Evolutionary conservation across 2,113 vertebrate genomes (phyloP).

Genomic region (Cnemophilus loriae): DNA sequence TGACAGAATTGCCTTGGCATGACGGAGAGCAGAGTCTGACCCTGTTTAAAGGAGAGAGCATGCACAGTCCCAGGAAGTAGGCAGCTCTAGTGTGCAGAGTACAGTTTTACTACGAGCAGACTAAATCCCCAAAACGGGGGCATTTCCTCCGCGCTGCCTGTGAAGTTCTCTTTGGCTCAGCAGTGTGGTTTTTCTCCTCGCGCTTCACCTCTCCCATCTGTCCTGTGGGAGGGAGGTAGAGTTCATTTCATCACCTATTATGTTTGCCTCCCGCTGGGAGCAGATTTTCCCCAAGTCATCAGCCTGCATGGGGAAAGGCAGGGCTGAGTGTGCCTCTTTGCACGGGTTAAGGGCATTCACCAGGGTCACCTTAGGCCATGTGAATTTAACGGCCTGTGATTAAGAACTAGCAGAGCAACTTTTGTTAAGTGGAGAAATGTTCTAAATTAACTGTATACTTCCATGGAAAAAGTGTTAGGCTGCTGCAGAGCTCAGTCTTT

Average conservation of each 20-base stretch:
- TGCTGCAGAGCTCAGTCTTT: background rate
- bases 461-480: background rate
- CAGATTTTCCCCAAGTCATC: slow-evolving; percentile 32
- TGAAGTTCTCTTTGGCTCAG: background rate
- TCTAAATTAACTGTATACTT: background rate
- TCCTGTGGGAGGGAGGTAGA: slow-evolving; percentile 58
- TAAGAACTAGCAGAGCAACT: slow-evolving; percentile 26
- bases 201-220: slow-evolving; percentile 45
- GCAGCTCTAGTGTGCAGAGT: slow-evolving; percentile 17
- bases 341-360: slow-evolving; percentile 39
- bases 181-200: background rate
- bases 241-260: slow-evolving; percentile 53
- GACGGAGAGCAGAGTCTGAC: background rate
- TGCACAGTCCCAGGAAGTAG: background rate
- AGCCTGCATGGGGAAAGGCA: background rate
- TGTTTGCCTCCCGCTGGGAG: slow-evolving; percentile 47
- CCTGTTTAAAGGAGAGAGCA: background rate
- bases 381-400: slow-evolving; percentile 32
- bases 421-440: background rate
- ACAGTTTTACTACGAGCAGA: slow-evolving; percentile 39
- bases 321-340: background rate
- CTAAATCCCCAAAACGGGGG: slow-evolving; percentile 5
- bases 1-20: background rate
- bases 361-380: slow-evolving; percentile 52
- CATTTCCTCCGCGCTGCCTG: slow-evolving; percentile 28